A percentile compares a stretch with the other conserved stretches of the same genome.
These are phyloP conservation scores for Orchesellides sinensis DNA, from an alignment of 2,888 invertebrate species.

Conservation along the genomic window DNA sequence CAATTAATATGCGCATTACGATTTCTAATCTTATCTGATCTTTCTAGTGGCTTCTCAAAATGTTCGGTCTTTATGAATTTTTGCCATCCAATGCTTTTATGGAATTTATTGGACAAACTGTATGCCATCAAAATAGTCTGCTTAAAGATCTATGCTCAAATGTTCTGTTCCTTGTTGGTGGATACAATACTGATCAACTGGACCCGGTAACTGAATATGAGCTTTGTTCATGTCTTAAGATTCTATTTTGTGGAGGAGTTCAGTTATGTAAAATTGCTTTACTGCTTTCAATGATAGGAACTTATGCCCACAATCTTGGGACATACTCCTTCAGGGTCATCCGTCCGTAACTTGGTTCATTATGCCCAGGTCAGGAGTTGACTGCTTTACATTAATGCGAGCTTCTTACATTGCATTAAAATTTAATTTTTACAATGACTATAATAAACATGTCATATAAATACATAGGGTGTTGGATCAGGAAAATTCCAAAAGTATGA, in stretches of 20 bases:
- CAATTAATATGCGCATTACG: neutral
- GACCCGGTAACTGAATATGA: constrained; percentile 75
- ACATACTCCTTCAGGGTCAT: constrained; percentile 76
- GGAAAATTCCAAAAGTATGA: constrained; percentile 76
- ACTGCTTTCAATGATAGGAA: constrained; percentile 76
- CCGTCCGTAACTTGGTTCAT: constrained; percentile 76
- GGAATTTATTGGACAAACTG: constrained; percentile 69
- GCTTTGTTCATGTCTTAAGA: too few species aligned
- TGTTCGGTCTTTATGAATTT: constrained; percentile 77
- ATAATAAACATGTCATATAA: too few species aligned
- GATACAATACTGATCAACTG: constrained; percentile 76
- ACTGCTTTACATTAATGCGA: too few species aligned
- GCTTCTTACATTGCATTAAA: too few species aligned
- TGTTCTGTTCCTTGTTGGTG: constrained; percentile 76
- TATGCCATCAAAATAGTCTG: constrained; percentile 74
- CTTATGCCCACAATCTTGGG: constrained; percentile 78
- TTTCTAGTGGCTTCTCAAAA: constrained; percentile 75
- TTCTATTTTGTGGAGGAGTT: neutral
- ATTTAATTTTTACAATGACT: too few species aligned
- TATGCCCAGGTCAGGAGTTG: too few species aligned
- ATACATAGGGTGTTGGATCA: constrained; percentile 16
- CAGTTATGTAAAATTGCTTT: neutral
- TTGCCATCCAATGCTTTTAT: constrained; percentile 80
- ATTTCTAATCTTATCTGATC: neutral
- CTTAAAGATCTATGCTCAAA: constrained; percentile 76